Conservation (phyloP, 1,140 invertebrate species). For the Heterodera carotae region DNA sequence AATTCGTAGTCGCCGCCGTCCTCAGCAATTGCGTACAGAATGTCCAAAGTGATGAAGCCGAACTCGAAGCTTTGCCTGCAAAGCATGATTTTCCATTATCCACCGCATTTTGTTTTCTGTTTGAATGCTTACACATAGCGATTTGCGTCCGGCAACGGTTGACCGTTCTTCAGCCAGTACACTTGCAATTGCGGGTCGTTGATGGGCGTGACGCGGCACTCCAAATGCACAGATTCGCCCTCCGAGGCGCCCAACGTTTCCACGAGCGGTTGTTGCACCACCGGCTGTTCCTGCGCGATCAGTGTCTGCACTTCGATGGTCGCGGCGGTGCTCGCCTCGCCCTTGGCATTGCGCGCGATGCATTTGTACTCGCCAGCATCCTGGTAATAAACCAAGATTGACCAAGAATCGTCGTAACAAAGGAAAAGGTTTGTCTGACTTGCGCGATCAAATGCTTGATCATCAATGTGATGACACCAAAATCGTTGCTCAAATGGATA, state of each 20-base stretch:
- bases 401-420: background rate
- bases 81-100: background rate
- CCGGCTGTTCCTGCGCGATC: constrained; percentile 52
- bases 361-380: constrained; percentile 85
- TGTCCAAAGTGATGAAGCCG: constrained; percentile 63
- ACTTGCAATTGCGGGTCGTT: constrained; percentile 92
- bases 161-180: constrained; percentile 85
- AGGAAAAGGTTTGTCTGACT: background rate
- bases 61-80: constrained; percentile 59
- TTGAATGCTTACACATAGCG: constrained; percentile 23
- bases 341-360: constrained; percentile 72
- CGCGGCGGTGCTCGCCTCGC: constrained; percentile 55
- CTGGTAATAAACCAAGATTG: constrained; percentile 67
- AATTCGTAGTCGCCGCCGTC: constrained; percentile 64
- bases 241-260: constrained; percentile 82
- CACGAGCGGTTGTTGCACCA: constrained; percentile 70
- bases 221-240: constrained; percentile 88
- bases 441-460: constrained; percentile 87
- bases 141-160: constrained; percentile 58
- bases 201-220: constrained; percentile 90
- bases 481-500: constrained; percentile 93
- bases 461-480: constrained; percentile 81
- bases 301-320: constrained; percentile 57
- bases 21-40: constrained; percentile 62
- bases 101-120: background rate